Evolutionary conservation across 2,888 invertebrate genomes (phyloP), one percentile per base, ranked within the genome.

Genomic region (Agonum fuliginosum): DNA sequence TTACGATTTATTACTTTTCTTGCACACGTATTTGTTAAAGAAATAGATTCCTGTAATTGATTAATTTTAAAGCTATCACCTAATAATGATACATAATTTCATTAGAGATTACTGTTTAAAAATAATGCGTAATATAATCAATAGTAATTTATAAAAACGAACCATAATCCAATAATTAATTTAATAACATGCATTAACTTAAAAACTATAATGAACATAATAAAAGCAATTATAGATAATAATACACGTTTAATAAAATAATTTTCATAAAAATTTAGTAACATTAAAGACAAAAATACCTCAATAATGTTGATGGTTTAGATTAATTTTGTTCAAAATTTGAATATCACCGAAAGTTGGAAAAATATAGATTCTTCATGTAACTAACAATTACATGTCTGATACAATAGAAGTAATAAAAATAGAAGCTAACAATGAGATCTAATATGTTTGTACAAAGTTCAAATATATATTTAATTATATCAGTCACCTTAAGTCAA

Each of bases 401-500:
- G 37, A 37, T 37, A 37, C 37, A 37, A 37, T 37, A 37, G 37
- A 37, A 37, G 37, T 37, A 37, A 20, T 48, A 19, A 22, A 62
- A 62, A 62, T 65, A 65, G 37, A 65, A 65, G 65, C 65, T 65
- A 37, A 65, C n/a, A 24, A 65, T 65, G 37, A 65, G 37, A 65
- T 65, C 37, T 62, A 62, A 37, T 37, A 65, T 65, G 30, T 65
- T 65, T 65, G 65, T 65, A 65, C 65, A 65, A 58, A 65, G 37
- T 65, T 54, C 48, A 48, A 48, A 54, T 54, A 54, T 54, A 54
- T 54, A 24, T 54, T 54, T 54, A n/a, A 24, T 54, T 54, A 54
- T 54, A 48, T 48, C 48, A 54, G 54, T 54, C 20, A 54, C 24
- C 24, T 48, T 24, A n/a, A 54, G 17, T 24, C 24, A 54, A 24